Evolutionary conservation across 1,140 invertebrate species (phyloP), one percentile per base, ranked within the genome.

Genomic region (Pachypeltis micranthus): DNA sequence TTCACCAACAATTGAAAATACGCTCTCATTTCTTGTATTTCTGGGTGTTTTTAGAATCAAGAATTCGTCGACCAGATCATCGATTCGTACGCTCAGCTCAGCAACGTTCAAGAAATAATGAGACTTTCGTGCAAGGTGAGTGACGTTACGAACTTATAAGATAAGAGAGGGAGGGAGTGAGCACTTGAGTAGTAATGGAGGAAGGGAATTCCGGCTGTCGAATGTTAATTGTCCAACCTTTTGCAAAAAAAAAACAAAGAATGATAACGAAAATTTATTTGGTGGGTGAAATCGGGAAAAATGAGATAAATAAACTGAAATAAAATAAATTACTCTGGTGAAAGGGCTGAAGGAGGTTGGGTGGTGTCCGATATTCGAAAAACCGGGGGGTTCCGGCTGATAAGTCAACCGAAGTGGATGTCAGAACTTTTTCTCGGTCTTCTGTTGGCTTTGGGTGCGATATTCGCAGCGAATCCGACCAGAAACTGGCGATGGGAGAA

Each of bases 81-180:
- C 28, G 44, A 47, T 4, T 31, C n/a, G 1, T 55, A 51, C 19
- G 14, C 51, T 19, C 23, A 31, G 3, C 44, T 62, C 2, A 19
- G 12, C 16, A 29, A 62, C 16, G 27, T 62, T n/a, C 7, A 51
- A 2, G 10, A n/a, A 0, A 51, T 19, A 26, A 27, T 62, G 61
- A 54, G 29, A 19, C 47, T 39, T 1, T 44, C 59, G 2, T 26
- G 29, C 31, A 61, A 61, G 59, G 59, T 61, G 47, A 44, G 21
- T 7, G 47, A 24, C 2, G 39, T 61, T 16, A 19, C 25, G 3
- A 26, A 26, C 1, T n/a, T 2, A 39, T n/a, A 1, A n/a, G n/a
- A n/a, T n/a, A n/a, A n/a, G n/a, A n/a, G n/a, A n/a, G n/a, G n/a
- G n/a, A n/a, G n/a, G n/a, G n/a, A n/a, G n/a, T n/a, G n/a, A n/a